Conservation (phyloP, 1,140 invertebrate genomes). For the Megathymus violae region DNA sequence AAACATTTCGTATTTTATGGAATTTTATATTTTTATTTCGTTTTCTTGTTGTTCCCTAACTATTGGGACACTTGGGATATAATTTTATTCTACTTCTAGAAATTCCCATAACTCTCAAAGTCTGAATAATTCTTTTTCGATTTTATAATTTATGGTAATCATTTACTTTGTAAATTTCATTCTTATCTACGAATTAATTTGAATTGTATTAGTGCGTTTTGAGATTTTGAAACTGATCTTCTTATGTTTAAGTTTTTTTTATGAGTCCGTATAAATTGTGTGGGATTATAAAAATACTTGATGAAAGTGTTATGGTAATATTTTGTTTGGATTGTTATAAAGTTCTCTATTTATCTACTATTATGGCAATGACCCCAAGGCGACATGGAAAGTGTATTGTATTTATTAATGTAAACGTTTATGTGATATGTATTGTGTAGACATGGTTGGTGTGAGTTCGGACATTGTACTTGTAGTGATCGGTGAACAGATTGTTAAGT, state of each 20-base stretch:
- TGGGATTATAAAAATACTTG: conserved; percentile 15
- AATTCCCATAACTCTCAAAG: not conserved
- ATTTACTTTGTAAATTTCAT: no score
- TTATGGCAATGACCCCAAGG: conserved; percentile 52
- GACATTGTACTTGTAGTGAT: not conserved
- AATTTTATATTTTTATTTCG: no score
- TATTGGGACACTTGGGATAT: no score
- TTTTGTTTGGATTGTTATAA: conserved; percentile 41
- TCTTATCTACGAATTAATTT: not conserved
- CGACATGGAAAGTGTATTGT: conserved; percentile 40
- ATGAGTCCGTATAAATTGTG: not conserved
- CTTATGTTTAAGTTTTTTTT: conserved; percentile 10
- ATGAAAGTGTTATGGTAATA: conserved; percentile 27
- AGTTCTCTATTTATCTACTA: conserved; percentile 37
- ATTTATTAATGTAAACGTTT: no score
- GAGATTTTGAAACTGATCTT: conserved; percentile 20
- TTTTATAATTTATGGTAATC: not conserved
- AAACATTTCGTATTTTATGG: no score
- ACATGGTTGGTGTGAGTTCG: conserved; percentile 51
- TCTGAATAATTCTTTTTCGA: not conserved
- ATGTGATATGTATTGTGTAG: conserved; percentile 50
- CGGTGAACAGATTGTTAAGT: not conserved
- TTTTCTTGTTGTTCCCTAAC: no score
- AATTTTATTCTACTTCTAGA: no score
- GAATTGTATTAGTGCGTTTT: not conserved